Evolutionary conservation across 2,888 invertebrate genomes (phyloP).

Genomic region (Melolontha melolontha): DNA sequence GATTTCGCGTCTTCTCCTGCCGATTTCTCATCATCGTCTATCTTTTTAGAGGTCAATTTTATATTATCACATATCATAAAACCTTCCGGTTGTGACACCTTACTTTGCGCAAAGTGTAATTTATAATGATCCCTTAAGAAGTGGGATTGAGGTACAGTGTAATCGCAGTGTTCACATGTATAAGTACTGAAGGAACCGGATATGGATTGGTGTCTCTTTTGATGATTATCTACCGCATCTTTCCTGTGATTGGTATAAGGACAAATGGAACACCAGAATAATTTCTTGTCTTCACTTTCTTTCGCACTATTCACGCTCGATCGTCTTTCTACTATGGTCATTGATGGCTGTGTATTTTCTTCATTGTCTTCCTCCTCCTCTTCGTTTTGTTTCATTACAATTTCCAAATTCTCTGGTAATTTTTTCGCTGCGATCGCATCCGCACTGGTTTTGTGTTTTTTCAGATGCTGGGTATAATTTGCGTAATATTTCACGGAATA

Average conservation of each 20-base stretch:
- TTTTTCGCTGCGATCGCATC: conserved; percentile 74
- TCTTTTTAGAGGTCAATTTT: conserved; percentile 69
- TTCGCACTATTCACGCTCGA: conserved; percentile 53
- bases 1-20: conserved; percentile 48
- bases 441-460: conserved; percentile 81
- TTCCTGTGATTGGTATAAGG: conserved; percentile 82
- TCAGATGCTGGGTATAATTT: conserved; percentile 84
- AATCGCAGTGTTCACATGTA: conserved; percentile 86
- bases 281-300: conserved; percentile 68
- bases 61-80: conserved; percentile 73
- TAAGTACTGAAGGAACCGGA: conserved; percentile 71
- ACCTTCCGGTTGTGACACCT: conserved; percentile 70
- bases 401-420: conserved; percentile 58
- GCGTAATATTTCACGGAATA: conserved; percentile 90
- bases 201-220: conserved; percentile 77
- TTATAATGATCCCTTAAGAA: conserved; percentile 83
- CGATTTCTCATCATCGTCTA: conserved; percentile 58
- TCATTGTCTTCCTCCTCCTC: conserved; percentile 58
- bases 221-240: conserved; percentile 81
- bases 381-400: conserved; percentile 56
- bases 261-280: conserved; percentile 80
- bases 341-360: conserved; percentile 36
- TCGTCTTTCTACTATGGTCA: conserved; percentile 12
- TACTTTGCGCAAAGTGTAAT: conserved; percentile 78
- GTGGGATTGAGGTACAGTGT: conserved; percentile 79